Base-by-base conservation (phyloP, 1,140 invertebrate species). In the Heliconius himera region DNA sequence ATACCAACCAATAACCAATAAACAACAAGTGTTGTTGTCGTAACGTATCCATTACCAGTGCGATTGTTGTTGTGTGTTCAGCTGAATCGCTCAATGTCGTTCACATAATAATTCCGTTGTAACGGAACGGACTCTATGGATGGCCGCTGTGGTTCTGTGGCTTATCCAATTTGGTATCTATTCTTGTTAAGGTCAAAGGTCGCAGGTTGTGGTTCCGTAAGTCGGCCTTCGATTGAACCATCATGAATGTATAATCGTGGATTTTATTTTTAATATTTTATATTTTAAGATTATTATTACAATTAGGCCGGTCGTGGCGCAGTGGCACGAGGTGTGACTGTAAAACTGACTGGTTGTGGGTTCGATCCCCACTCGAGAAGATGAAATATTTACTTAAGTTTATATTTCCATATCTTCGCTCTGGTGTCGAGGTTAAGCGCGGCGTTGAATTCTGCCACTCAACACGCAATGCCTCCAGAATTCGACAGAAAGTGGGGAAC, bases 51-150 rank as follows among this genome's bases (percentile, higher is more conserved):
- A n/a, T 56, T n/a, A 22, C 54, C 8, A 22, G n/a, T 56, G 54
- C 41, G 29, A 73, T 80, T 80, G 78, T 80, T 76, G 74, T 70
- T 80, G 74, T 76, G 78, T 80, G 41, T 70, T 80, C 78, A 80
- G 78, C 66, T 73, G 78, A 36, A 74, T 18, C 46, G 72, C 54
- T 76, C 74, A 76, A 80, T 80, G 74, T 33, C 60, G 46, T 26
- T 18, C 73, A 29, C 60, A 16, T 66, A 66, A 66, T 66, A 13
- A 66, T 66, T 66, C 22, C 60, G 22, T 66, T 66, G 22, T 29
- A 66, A 66, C 60, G 60, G 26, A 66, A 66, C 60, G 22, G 60
- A 26, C 22, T 22, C n/a, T 20, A 1, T 56, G 16, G 51, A 22
- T 60, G 9, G n/a, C 54, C 3, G 13, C 56, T 60, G n/a, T 56